These are phyloP conservation scores for Polydrusus cervinus DNA, from an alignment of 2,888 invertebrate species.

Conservation along the genomic window DNA sequence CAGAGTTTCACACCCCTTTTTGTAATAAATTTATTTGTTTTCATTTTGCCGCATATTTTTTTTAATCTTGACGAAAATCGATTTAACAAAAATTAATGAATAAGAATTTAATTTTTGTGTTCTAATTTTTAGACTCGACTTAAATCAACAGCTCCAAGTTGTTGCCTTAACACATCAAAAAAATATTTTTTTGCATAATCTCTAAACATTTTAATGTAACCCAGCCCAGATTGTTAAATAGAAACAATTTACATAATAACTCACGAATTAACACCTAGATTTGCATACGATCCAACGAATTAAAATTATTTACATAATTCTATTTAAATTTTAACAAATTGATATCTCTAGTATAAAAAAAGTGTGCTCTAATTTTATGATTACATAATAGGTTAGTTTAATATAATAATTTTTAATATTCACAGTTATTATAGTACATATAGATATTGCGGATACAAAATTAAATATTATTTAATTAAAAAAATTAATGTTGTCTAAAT, in stretches of 20 bases:
- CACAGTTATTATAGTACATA: background rate
- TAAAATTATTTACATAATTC: constrained; percentile 16
- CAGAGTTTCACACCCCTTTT: background rate
- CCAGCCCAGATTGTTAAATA: background rate
- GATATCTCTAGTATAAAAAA: background rate
- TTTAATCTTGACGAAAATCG: background rate
- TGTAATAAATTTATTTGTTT: background rate
- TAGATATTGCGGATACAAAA: background rate
- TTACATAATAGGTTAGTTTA: background rate
- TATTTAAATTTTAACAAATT: background rate
- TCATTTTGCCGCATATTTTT: background rate
- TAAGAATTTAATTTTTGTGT: background rate
- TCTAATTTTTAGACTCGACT: background rate
- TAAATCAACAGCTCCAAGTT: too few species aligned
- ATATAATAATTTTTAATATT: background rate
- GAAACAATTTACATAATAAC: background rate
- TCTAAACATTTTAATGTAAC: background rate
- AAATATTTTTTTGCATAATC: constrained; percentile 7
- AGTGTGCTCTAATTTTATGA: background rate
- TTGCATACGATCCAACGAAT: constrained; percentile 29
- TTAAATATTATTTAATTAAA: too few species aligned
- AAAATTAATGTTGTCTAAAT: too few species aligned
- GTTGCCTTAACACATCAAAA: background rate
- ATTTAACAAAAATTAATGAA: background rate
- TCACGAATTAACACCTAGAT: background rate